Percentiles rank a stretch among this genome's conserved stretches.
Conservation (phyloP, 2,888 invertebrate species). For the Gortyna flavago region DNA sequence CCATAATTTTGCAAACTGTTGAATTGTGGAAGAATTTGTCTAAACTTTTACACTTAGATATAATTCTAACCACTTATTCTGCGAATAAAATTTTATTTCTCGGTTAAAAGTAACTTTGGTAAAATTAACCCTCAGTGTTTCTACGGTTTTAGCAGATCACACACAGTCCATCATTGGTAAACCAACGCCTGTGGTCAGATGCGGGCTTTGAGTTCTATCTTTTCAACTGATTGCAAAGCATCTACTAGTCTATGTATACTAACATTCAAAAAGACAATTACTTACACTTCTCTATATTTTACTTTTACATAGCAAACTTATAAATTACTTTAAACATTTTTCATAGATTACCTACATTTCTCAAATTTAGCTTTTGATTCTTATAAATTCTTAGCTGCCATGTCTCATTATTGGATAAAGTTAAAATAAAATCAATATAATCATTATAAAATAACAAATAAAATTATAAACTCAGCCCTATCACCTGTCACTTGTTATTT, state of each 20-base stretch:
- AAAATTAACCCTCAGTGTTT: not conserved
- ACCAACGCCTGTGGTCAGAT: not conserved
- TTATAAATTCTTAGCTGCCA: not conserved
- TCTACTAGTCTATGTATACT: not conserved
- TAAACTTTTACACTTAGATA: not conserved
- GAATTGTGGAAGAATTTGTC: not conserved
- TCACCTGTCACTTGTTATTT: conserved; percentile 23
- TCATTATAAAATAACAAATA: not conserved
- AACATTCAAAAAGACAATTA: too few species aligned
- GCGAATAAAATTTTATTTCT: not conserved
- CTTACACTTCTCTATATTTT: not conserved
- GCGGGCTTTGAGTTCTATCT: not conserved
- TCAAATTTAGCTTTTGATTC: not conserved
- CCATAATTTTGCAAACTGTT: not conserved
- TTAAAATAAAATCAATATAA: conserved; percentile 8
- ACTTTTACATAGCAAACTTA: not conserved
- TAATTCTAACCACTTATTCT: too few species aligned
- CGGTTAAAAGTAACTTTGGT: not conserved
- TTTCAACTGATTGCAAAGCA: not conserved
- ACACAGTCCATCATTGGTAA: not conserved
- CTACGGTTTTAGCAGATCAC: not conserved
- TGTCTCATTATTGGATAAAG: not conserved
- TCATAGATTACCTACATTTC: not conserved
- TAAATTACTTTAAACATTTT: too few species aligned
- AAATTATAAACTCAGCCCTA: conserved; percentile 14